Conservation (phyloP, 2,113 vertebrate genomes). For the Acanthochromis polyacanthus region DNA sequence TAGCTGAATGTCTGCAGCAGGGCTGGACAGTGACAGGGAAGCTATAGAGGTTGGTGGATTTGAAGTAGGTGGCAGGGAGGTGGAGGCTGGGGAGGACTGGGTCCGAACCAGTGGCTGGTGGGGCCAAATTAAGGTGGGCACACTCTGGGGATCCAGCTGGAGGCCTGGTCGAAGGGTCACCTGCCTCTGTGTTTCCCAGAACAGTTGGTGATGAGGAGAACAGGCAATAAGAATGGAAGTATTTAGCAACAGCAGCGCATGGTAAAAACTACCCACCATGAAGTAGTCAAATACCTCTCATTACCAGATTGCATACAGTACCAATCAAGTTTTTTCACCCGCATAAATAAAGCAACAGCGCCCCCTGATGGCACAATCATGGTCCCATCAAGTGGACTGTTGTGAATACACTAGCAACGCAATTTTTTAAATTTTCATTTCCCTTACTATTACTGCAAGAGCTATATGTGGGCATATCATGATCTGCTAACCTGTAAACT, state of each 20-base stretch:
- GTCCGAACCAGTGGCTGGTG: conserved; percentile 90
- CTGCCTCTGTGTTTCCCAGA: conserved; percentile 87
- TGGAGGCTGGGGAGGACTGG: conserved; percentile 92
- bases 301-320: neutral
- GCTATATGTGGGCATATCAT: too few species aligned
- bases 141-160: conserved; percentile 72
- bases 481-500: neutral
- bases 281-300: neutral
- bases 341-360: conserved; percentile 55
- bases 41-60: conserved; percentile 77
- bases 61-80: conserved; percentile 84
- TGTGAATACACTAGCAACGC: neutral
- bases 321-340: neutral
- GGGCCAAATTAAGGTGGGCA: conserved; percentile 76
- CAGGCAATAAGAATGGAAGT: neutral
- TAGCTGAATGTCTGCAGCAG: conserved; percentile 83
- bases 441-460: too few species aligned
- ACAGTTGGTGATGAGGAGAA: conserved; percentile 63
- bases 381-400: neutral
- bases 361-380: conserved; percentile 62
- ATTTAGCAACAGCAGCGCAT: conserved; percentile 9
- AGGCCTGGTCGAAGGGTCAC: conserved; percentile 79
- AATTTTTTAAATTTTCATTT: neutral
- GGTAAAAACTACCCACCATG: conserved; percentile 4
- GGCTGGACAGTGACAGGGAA: conserved; percentile 74